Percentiles rank a stretch among this genome's conserved stretches.
Conservation (phyloP, 2,888 invertebrate genomes). For the Pristionchus arcanus region DNA sequence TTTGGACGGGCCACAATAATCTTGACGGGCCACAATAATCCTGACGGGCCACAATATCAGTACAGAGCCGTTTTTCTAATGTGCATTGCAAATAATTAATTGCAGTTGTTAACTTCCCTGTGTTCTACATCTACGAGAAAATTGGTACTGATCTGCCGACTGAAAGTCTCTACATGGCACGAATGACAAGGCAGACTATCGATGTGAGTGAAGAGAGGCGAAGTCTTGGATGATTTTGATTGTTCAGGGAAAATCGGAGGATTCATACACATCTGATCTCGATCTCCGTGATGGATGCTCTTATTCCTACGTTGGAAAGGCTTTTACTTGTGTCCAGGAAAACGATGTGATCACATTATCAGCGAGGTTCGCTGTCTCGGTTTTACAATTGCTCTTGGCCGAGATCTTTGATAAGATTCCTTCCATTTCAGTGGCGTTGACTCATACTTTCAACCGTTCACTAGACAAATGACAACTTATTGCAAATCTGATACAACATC, state of each 20-base stretch:
- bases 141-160: neutral
- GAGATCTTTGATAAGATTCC: neutral
- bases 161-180: constrained; percentile 26
- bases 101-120: constrained; percentile 47
- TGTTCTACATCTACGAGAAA: neutral
- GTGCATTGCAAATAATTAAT: no score
- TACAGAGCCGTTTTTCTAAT: no score
- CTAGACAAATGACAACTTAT: constrained; percentile 27
- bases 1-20: no score
- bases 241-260: neutral
- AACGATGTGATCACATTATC: constrained; percentile 45
- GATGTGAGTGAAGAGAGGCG: neutral
- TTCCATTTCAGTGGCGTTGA: constrained; percentile 41
- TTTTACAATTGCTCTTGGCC: neutral
- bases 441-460: constrained; percentile 22
- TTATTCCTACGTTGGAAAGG: constrained; percentile 38
- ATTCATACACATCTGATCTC: constrained; percentile 38
- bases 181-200: neutral
- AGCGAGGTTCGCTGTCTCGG: constrained; percentile 18
- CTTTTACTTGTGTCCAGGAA: neutral
- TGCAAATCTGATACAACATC: neutral
- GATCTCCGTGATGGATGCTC: constrained; percentile 18
- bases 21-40: no score
- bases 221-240: no score
- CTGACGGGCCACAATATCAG: no score